phyloP scores from a whole-genome alignment of 2,888 invertebrate genomes.

The Pammene fasciana region DNA sequence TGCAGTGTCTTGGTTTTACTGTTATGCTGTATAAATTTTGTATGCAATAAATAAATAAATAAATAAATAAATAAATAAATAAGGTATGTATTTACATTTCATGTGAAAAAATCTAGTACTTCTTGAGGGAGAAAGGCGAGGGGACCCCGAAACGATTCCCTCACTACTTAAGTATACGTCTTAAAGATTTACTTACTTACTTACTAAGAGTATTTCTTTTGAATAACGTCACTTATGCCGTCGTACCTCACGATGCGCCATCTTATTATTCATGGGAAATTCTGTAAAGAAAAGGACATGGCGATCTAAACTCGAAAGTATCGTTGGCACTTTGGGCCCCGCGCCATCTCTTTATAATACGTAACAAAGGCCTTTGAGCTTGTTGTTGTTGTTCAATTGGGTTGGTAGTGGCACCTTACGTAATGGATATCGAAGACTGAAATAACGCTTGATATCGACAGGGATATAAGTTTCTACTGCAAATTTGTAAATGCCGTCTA shows the following conservation, averaged over 20 bases:
- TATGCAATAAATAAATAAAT: too few species aligned
- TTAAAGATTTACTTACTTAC: neutral
- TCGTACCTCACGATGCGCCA: too few species aligned
- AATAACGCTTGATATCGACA: constrained; percentile 17
- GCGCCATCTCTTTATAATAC: neutral
- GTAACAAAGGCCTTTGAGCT: constrained; percentile 13
- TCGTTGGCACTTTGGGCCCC: constrained; percentile 10
- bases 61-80: too few species aligned
- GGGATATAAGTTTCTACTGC: constrained; percentile 5
- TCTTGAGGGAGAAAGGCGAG: too few species aligned
- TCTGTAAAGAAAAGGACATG: constrained; percentile 6
- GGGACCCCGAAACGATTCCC: too few species aligned
- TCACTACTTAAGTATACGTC: too few species aligned
- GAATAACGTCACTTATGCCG: constrained; percentile 17
- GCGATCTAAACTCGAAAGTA: constrained; percentile 1
- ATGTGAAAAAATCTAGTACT: too few species aligned
- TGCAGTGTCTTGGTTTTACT: too few species aligned
- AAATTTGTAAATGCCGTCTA: neutral
- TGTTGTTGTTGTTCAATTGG: constrained; percentile 8
- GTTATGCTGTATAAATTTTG: too few species aligned
- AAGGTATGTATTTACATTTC: too few species aligned
- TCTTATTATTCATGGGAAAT: constrained; percentile 18
- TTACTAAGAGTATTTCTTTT: neutral
- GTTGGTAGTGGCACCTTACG: constrained; percentile 2
- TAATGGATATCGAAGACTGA: constrained; percentile 7